phyloP scores from a whole-genome alignment of 2,888 invertebrate genomes.

The Marasmarcha lunaedactyla region DNA sequence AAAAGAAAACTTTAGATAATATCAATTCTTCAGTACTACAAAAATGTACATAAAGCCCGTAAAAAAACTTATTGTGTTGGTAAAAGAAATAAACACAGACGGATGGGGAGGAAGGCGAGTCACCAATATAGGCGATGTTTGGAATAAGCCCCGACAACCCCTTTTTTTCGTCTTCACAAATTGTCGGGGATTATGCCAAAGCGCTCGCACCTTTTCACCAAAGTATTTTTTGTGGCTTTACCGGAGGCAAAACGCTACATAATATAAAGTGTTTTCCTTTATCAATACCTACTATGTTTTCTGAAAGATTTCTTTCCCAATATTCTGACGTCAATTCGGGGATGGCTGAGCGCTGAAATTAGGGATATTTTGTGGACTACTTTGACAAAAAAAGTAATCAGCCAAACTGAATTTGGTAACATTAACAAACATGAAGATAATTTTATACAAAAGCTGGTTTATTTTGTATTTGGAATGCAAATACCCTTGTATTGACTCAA shows the following conservation, averaged over 20 bases:
- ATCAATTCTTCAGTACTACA: no score
- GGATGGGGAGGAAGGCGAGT: conserved; percentile 42
- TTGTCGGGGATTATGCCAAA: conserved; percentile 60
- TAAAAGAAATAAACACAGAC: conserved; percentile 44
- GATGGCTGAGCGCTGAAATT: conserved; percentile 25
- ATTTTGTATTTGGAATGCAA: no score
- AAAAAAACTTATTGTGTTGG: no score
- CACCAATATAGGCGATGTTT: conserved; percentile 25
- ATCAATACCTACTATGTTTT: conserved; percentile 36
- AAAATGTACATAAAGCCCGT: no score
- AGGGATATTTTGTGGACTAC: conserved; percentile 13
- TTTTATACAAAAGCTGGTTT: no score
- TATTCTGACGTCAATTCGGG: conserved; percentile 26
- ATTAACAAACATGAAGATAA: no score
- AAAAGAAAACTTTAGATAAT: no score
- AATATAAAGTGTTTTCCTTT: conserved; percentile 46
- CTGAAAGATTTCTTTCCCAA: conserved; percentile 29
- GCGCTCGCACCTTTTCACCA: conserved; percentile 58
- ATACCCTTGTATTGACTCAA: no score
- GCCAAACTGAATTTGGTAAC: no score
- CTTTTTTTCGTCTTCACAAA: conserved; percentile 61
- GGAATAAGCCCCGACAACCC: conserved; percentile 29
- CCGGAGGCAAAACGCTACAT: conserved; percentile 37
- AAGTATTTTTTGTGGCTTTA: conserved; percentile 55
- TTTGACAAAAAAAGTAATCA: no score